phyloP scores from a whole-genome alignment of 2,888 invertebrate species.

The Leptinotarsa tumamoca region DNA sequence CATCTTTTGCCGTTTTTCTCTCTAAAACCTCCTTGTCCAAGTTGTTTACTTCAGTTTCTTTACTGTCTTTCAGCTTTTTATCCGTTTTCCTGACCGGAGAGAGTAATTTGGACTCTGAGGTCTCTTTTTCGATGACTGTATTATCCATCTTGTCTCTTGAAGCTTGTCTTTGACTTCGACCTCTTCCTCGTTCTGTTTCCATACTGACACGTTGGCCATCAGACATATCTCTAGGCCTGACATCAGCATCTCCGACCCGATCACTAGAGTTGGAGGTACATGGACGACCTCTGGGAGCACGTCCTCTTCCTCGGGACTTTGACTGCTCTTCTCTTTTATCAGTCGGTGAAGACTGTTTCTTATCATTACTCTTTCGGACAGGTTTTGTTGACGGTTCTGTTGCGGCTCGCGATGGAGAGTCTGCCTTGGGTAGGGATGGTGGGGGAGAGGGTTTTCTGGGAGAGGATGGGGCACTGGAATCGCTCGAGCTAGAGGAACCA shows the following conservation, averaged over 20 bases:
- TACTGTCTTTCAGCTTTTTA: slow-evolving; percentile 69
- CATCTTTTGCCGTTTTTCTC: slow-evolving; percentile 59
- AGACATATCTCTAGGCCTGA: slow-evolving; percentile 75
- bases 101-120: slow-evolving; percentile 73
- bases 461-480: slow-evolving; percentile 61
- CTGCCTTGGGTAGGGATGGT: slow-evolving; percentile 44
- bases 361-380: slow-evolving; percentile 36
- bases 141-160: slow-evolving; percentile 53
- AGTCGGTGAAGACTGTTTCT: slow-evolving; percentile 38
- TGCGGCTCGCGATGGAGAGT: slow-evolving; percentile 47
- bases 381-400: slow-evolving; percentile 35
- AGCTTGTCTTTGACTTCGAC: slow-evolving; percentile 62
- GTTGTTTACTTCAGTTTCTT: slow-evolving; percentile 51
- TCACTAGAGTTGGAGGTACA: slow-evolving; percentile 68
- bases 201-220: slow-evolving; percentile 69
- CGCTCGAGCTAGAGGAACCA: slow-evolving; percentile 73
- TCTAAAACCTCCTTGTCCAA: slow-evolving; percentile 66
- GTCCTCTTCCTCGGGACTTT: slow-evolving; percentile 60
- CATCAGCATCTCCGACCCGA: slow-evolving; percentile 77
- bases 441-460: slow-evolving; percentile 40
- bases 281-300: slow-evolving; percentile 55
- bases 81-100: slow-evolving; percentile 74
- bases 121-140: slow-evolving; percentile 66
- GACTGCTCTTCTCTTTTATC: slow-evolving; percentile 81
- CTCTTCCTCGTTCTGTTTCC: slow-evolving; percentile 63